Evolutionary conservation across 2,888 invertebrate species (phyloP).

Genomic region (Branchinecta sandiegonensis): DNA sequence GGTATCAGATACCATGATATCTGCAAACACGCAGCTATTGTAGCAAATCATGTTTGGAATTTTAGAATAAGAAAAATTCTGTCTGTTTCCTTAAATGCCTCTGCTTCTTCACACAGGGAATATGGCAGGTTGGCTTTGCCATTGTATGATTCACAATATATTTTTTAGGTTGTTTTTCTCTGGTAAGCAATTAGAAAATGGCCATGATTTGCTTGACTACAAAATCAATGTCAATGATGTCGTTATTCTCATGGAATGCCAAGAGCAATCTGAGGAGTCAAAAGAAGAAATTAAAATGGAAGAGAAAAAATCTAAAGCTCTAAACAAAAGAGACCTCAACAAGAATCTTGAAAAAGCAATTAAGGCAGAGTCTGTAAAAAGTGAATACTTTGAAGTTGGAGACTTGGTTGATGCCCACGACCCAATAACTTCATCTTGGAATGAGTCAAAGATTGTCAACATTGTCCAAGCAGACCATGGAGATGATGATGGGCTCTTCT

Average conservation of each 20-base stretch:
- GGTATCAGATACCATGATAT: no score
- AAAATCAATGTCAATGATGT: slow-evolving; percentile 58
- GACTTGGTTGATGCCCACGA: slow-evolving; percentile 53
- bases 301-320: slow-evolving; percentile 4
- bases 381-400: slow-evolving; percentile 34
- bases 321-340: background rate
- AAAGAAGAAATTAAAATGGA: slow-evolving; percentile 23
- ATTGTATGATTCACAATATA: background rate
- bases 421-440: slow-evolving; percentile 52
- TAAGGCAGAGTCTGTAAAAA: slow-evolving; percentile 21
- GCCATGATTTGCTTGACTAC: slow-evolving; percentile 58
- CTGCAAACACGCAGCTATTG: background rate
- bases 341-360: slow-evolving; percentile 19
- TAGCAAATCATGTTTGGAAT: background rate
- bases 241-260: slow-evolving; percentile 48
- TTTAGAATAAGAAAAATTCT: background rate
- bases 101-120: no score
- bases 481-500: slow-evolving; percentile 29
- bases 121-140: no score
- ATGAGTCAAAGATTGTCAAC: slow-evolving; percentile 48
- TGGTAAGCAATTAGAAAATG: slow-evolving; percentile 48
- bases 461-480: slow-evolving; percentile 33
- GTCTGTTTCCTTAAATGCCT: no score
- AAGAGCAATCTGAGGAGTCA: slow-evolving; percentile 29
- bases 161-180: slow-evolving; percentile 17